Evolutionary conservation across 2,797 vertebrate species (phyloP).

Genomic region (Dicrostonyx torquatus): DNA sequence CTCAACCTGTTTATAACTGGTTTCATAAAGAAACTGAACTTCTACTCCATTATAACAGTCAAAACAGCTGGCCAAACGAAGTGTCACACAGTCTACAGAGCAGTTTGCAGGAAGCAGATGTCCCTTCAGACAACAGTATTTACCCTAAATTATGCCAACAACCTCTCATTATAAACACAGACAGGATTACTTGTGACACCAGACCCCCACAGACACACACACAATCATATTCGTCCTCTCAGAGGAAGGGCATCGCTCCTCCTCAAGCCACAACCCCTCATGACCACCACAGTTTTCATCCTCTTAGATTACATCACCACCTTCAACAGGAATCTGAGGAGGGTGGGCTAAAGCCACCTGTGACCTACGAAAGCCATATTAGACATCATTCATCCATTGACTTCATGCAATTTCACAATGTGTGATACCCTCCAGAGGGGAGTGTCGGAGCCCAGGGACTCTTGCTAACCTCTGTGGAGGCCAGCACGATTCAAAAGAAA

Average conservation of each 20-base stretch:
- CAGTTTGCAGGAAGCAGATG: not conserved
- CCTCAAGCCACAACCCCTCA: not conserved
- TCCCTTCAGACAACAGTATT: not conserved
- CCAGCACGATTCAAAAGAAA: not conserved
- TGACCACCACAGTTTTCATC: not conserved
- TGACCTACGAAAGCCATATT: not conserved
- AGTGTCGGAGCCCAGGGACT: not conserved
- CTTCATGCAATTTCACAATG: not conserved
- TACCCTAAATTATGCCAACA: not conserved
- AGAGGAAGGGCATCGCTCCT: not conserved
- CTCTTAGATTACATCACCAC: not conserved
- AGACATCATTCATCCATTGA: not conserved
- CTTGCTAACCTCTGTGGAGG: not conserved
- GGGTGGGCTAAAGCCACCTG: not conserved
- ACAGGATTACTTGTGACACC: not conserved
- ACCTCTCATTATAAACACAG: not conserved
- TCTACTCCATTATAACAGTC: not conserved
- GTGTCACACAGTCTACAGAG: not conserved
- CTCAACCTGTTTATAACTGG: not conserved
- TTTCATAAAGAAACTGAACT: not conserved
- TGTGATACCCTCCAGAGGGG: not conserved
- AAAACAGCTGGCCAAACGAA: not conserved
- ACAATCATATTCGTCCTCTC: not conserved
- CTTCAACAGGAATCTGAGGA: not conserved
- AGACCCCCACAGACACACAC: not conserved